Evolutionary conservation across 2,113 vertebrate genomes (phyloP), one percentile per base, ranked within the genome.

Genomic region (Alces alces): DNA sequence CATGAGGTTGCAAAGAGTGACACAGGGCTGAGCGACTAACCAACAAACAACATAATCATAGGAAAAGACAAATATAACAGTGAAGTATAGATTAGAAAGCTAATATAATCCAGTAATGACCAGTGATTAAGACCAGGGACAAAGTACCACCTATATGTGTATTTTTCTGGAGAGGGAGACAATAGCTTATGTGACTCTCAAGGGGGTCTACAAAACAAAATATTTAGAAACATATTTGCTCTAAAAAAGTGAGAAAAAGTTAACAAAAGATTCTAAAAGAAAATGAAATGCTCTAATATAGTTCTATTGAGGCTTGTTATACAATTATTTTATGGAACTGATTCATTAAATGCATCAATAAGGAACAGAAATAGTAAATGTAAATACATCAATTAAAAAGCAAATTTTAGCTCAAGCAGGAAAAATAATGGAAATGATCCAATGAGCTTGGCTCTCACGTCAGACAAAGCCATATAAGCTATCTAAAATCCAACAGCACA

Each of bases 211-310:
- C 61, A 36, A 86, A 86, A n/a, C 21, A 45, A 54, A 45, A 16
- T 47, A 30, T 83, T 92, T 66, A 66, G 58, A 86, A 92, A 50
- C 57, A 33, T 57, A 45, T 8, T 39, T 60, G 0, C n/a, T 54
- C 78, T 33, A 25, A 7, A 33, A 57, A 86, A 58, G 33, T 58
- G 92, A 73, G 23, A 80, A 89, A 57, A 43, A 57, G 16, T 33
- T 90, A 79, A 54, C 50, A 91, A 61, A 95, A 89, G 8, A 76
- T 96, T 80, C n/a, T 66, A 45, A 92, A 39, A 82, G 80, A 45
- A 66, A 61, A 25, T 54, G 2, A 90, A 93, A 87, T 70, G 78
- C 14, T 86, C 54, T n/a, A 60, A 23, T 19, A 23, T 50, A 80
- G 54, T 86, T 95, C 82, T 84, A 9, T 82, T 50, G 3, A 28